phyloP scores from a whole-genome alignment of 1,140 invertebrate species.

The Drosophila athabasca region DNA sequence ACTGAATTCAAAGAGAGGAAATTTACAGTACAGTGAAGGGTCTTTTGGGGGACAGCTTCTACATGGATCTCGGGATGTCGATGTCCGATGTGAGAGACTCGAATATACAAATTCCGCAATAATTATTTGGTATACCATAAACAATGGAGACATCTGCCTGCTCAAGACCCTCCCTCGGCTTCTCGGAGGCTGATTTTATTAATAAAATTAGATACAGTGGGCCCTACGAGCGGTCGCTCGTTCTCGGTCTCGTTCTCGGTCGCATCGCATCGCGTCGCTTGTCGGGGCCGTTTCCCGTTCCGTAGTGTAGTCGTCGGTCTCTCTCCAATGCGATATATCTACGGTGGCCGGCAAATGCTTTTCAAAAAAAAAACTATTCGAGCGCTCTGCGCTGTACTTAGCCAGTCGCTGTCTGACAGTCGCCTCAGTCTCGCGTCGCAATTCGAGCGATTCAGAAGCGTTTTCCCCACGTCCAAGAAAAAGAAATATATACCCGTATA shows the following conservation, averaged over 20 bases:
- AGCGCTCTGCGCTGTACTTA: conserved; percentile 63
- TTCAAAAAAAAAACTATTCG: conserved; percentile 58
- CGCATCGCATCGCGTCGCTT: no score
- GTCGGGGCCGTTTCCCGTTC: no score
- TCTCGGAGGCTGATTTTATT: conserved; percentile 35
- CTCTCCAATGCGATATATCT: conserved; percentile 17
- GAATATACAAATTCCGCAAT: conserved; percentile 18
- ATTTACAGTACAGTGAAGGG: no score
- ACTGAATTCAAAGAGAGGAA: background rate
- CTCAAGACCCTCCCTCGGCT: conserved; percentile 14
- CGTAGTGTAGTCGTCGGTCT: background rate
- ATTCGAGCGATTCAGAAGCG: conserved; percentile 80
- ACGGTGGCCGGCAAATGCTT: conserved; percentile 20
- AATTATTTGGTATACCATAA: conserved; percentile 30
- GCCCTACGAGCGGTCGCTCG: conserved; percentile 2
- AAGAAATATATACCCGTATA: conserved; percentile 23
- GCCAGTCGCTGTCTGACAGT: conserved; percentile 65
- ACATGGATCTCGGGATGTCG: no score
- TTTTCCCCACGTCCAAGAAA: conserved; percentile 52
- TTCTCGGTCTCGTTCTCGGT: background rate
- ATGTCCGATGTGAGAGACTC: conserved; percentile 1
- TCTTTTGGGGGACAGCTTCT: no score
- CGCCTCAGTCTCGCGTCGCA: conserved; percentile 77
- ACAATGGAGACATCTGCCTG: conserved; percentile 9
- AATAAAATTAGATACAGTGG: conserved; percentile 45